Conservation (phyloP, 2,888 invertebrate species). For the Zygaena filipendulae region DNA sequence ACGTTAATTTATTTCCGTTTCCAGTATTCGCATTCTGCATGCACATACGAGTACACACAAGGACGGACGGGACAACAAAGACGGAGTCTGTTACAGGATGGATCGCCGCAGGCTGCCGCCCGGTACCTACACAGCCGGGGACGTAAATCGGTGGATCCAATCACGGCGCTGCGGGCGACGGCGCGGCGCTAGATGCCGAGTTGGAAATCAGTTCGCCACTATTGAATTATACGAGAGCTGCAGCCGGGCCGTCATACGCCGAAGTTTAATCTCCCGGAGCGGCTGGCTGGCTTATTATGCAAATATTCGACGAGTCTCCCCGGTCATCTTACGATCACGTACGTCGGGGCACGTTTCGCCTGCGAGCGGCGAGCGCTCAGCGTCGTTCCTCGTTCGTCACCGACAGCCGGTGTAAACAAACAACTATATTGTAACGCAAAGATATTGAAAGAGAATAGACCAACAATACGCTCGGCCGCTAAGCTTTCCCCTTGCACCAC, state of each 20-base stretch:
- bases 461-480: too few relatives aligned
- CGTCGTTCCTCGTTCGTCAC: neutral
- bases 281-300: slow-evolving; percentile 39
- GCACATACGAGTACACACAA: slow-evolving; percentile 21
- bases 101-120: slow-evolving; percentile 31
- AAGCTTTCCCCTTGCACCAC: neutral
- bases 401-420: slow-evolving; percentile 10
- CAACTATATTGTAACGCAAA: slow-evolving; percentile 13
- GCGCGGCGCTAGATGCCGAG: slow-evolving; percentile 32
- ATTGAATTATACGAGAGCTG: slow-evolving; percentile 62
- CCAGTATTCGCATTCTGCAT: slow-evolving; percentile 30
- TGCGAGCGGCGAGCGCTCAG: slow-evolving; percentile 9
- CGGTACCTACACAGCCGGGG: slow-evolving; percentile 20
- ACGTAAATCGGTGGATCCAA: slow-evolving; percentile 48
- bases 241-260: slow-evolving; percentile 58
- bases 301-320: slow-evolving; percentile 32
- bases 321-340: slow-evolving; percentile 53
- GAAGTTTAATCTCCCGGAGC: slow-evolving; percentile 62
- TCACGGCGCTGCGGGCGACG: slow-evolving; percentile 30
- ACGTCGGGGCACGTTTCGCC: slow-evolving; percentile 27
- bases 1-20: slow-evolving; percentile 43
- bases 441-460: too few relatives aligned
- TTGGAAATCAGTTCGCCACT: slow-evolving; percentile 61
- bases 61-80: slow-evolving; percentile 35
- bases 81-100: slow-evolving; percentile 31